phyloP scores from a whole-genome alignment of 2,888 invertebrate genomes.

The Drosophila pseudotalamancana region DNA sequence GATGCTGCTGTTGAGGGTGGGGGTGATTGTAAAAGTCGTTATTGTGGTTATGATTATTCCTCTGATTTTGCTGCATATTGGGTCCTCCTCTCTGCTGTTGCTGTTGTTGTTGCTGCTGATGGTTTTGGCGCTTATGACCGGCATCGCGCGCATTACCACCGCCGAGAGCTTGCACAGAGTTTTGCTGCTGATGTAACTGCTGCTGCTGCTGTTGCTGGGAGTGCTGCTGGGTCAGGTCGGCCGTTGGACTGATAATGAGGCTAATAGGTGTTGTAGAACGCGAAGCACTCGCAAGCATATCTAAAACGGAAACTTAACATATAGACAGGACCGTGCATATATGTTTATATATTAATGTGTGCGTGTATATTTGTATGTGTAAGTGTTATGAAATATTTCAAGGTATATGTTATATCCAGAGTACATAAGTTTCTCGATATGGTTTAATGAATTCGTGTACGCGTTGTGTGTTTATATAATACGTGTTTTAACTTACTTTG shows the following conservation, averaged over 20 bases:
- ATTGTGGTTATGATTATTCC: constrained; percentile 50
- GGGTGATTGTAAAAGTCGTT: constrained; percentile 78
- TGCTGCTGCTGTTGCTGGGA: constrained; percentile 72
- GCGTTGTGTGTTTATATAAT: neutral
- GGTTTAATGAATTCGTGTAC: neutral
- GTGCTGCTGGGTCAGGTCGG: constrained; percentile 88
- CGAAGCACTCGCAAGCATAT: constrained; percentile 86
- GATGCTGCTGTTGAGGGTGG: constrained; percentile 51
- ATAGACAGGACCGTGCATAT: constrained; percentile 42
- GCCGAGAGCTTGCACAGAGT: constrained; percentile 58
- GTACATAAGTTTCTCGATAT: neutral
- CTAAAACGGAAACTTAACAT: constrained; percentile 84
- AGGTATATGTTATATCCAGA: neutral
- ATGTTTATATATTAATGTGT: constrained; percentile 24
- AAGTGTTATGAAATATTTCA: neutral
- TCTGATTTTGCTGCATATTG: constrained; percentile 62
- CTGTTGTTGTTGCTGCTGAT: constrained; percentile 66
- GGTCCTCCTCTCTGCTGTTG: constrained; percentile 64
- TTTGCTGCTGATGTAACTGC: constrained; percentile 63
- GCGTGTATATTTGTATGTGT: constrained; percentile 3
- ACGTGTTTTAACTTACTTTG: constrained; percentile 87
- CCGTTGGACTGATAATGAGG: constrained; percentile 89
- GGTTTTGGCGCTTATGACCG: constrained; percentile 80
- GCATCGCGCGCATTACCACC: constrained; percentile 84
- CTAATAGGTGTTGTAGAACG: constrained; percentile 93